phyloP scores from a whole-genome alignment of 2,888 invertebrate species.

The Phalera bucephala region DNA sequence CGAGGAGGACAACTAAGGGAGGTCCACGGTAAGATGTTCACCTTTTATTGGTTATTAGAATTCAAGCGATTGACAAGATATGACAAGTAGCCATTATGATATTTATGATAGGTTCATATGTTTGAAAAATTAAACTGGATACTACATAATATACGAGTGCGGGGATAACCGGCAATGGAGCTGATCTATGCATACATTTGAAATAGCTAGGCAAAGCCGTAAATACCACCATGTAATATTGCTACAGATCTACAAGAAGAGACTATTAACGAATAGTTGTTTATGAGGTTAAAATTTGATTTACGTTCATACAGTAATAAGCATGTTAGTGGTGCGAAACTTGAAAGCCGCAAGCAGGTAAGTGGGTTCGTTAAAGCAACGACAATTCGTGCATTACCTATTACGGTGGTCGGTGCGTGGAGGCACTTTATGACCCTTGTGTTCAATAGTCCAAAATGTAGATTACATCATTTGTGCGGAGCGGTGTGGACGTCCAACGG shows the following conservation, averaged over 20 bases:
- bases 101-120: no score
- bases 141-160: no score
- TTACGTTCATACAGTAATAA: conserved; percentile 26
- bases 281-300: conserved; percentile 16
- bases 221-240: no score
- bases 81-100: no score
- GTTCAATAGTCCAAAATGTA: conserved; percentile 54
- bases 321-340: conserved; percentile 40
- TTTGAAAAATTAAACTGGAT: no score
- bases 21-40: no score
- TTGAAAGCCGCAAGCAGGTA: conserved; percentile 52
- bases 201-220: no score
- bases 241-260: not conserved
- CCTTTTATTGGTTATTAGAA: no score
- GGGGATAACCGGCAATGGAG: no score
- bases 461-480: conserved; percentile 56
- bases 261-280: not conserved
- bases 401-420: conserved; percentile 54
- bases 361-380: conserved; percentile 51
- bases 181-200: no score
- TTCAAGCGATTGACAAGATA: no score
- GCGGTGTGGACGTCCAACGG: conserved; percentile 35
- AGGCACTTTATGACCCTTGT: conserved; percentile 52
- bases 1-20: no score
- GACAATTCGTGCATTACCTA: conserved; percentile 67